phyloP scores from a whole-genome alignment of 2,888 invertebrate species.

The Chaitophorus viminalis region DNA sequence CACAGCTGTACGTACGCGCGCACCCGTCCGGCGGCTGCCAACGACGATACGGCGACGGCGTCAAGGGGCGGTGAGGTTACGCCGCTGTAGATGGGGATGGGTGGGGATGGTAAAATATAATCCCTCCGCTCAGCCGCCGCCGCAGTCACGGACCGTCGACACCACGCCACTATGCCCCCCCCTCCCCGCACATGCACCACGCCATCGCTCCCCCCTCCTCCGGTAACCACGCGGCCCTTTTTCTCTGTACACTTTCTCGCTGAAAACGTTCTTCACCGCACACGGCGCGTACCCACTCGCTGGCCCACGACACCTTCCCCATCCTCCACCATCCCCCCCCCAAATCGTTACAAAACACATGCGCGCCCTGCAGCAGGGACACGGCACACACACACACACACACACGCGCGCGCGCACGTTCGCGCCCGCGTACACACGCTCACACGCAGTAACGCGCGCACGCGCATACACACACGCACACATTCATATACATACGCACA shows the following conservation, averaged over 20 bases:
- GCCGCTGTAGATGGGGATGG: background rate
- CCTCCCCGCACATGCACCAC: too few relatives aligned
- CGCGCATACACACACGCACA: background rate
- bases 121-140: slow-evolving; percentile 23
- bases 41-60: slow-evolving; percentile 8
- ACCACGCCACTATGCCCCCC: background rate
- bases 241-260: background rate
- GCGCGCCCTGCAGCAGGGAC: slow-evolving; percentile 44
- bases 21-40: slow-evolving; percentile 28
- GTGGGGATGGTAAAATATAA: slow-evolving; percentile 10
- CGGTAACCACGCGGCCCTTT: too few relatives aligned
- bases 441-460: background rate
- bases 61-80: slow-evolving; percentile 36
- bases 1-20: slow-evolving; percentile 41
- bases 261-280: background rate
- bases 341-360: slow-evolving; percentile 60
- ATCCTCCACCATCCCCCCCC: background rate
- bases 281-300: background rate
- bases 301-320: slow-evolving; percentile 24
- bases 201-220: too few relatives aligned
- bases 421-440: background rate
- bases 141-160: background rate
- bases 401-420: background rate
- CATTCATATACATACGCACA: background rate
- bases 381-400: background rate